These are phyloP conservation scores for Tetramorium bicarinatum DNA, from an alignment of 2,888 invertebrate genomes.

Conservation along the genomic window DNA sequence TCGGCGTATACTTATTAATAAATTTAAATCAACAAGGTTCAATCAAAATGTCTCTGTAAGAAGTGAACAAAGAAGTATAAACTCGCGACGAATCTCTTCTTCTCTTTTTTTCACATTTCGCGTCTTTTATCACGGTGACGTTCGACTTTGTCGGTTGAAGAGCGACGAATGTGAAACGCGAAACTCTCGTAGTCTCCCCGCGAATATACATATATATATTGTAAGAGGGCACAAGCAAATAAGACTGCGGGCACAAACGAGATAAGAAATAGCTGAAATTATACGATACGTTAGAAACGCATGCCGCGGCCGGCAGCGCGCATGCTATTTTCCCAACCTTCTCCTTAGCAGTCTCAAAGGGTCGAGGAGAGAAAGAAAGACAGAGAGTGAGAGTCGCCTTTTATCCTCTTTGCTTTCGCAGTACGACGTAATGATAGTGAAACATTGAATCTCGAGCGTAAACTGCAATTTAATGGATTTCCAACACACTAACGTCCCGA, in stretches of 20 bases:
- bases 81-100: background rate
- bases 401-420: conserved; percentile 51
- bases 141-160: background rate
- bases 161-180: background rate
- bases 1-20: background rate
- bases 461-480: conserved; percentile 75
- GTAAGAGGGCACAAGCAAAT: conserved; percentile 43
- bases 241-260: conserved; percentile 52
- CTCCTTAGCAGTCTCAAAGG: conserved; percentile 51
- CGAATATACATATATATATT: background rate
- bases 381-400: conserved; percentile 8
- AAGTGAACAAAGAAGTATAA: background rate
- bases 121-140: background rate
- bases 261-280: conserved; percentile 59
- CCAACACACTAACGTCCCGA: conserved; percentile 71
- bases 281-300: conserved; percentile 55
- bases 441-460: conserved; percentile 75
- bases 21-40: background rate
- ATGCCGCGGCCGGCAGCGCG: conserved; percentile 41
- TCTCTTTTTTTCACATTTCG: background rate
- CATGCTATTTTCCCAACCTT: conserved; percentile 56
- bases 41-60: background rate
- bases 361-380: conserved; percentile 10
- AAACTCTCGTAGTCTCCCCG: conserved; percentile 5
- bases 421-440: conserved; percentile 71